Evolutionary conservation across 2,888 invertebrate species (phyloP).

Genomic region (Erebia epiphron): DNA sequence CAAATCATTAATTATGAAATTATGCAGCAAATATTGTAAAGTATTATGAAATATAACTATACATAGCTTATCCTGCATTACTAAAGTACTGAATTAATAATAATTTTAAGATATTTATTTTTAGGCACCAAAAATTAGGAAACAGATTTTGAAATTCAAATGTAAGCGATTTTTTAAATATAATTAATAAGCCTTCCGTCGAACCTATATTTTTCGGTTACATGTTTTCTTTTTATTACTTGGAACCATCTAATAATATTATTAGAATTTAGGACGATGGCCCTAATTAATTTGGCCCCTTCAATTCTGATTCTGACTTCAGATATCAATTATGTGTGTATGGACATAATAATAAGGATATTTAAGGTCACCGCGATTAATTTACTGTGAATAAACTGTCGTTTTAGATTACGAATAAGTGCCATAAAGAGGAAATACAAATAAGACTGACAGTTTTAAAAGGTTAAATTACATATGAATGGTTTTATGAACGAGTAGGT

Average conservation of each 20-base stretch:
- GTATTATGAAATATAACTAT: too few relatives aligned
- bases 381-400: conserved; percentile 26
- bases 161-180: background rate
- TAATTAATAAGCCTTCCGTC: background rate
- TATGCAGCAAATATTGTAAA: too few relatives aligned
- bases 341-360: background rate
- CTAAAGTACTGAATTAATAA: too few relatives aligned
- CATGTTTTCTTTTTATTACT: background rate
- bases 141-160: too few relatives aligned
- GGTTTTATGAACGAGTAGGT: background rate
- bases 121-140: too few relatives aligned
- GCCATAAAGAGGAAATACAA: background rate
- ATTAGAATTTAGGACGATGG: background rate
- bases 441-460: background rate
- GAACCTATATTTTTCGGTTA: background rate
- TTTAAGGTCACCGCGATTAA: conserved; percentile 1
- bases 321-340: background rate
- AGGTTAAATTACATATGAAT: background rate
- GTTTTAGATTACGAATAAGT: conserved; percentile 7
- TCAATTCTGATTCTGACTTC: background rate
- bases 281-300: background rate
- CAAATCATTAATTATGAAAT: too few relatives aligned
- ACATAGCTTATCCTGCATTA: too few relatives aligned
- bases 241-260: background rate
- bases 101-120: too few relatives aligned